These are phyloP conservation scores for Myotis davidii DNA, from an alignment of 2,113 vertebrate genomes.

Conservation along the genomic window DNA sequence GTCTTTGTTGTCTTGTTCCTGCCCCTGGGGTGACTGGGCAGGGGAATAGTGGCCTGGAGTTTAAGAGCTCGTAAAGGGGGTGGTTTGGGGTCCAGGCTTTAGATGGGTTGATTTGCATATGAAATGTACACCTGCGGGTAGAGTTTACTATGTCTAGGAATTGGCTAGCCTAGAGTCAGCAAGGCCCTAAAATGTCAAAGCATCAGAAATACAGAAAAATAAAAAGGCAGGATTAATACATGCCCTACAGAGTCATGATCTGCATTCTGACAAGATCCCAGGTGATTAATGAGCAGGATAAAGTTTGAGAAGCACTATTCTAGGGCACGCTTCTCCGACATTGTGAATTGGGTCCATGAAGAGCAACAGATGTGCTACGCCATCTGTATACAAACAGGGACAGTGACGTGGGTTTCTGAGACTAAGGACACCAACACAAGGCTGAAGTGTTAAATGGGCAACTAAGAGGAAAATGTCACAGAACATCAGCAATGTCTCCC, in stretches of 20 bases:
- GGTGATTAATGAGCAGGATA: background rate
- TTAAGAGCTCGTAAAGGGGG: background rate
- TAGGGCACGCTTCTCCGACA: background rate
- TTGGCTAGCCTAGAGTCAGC: background rate
- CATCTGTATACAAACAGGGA: background rate
- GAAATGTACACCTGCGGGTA: no score
- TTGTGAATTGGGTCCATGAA: background rate
- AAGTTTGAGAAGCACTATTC: background rate
- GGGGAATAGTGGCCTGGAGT: background rate
- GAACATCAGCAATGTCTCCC: background rate
- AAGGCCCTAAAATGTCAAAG: background rate
- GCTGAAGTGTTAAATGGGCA: background rate
- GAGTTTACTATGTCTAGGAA: background rate
- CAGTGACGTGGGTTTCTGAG: background rate
- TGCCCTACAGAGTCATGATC: background rate
- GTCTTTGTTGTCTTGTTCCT: background rate
- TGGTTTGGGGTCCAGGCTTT: background rate
- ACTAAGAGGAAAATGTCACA: background rate
- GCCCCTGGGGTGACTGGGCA: background rate
- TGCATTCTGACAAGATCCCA: background rate
- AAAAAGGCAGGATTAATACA: background rate
- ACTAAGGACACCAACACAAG: background rate
- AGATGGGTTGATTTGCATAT: background rate
- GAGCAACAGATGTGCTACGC: background rate
- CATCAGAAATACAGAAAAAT: constrained; percentile 18